Conservation (phyloP, 2,888 invertebrate genomes). For the Macrophya annulata region DNA sequence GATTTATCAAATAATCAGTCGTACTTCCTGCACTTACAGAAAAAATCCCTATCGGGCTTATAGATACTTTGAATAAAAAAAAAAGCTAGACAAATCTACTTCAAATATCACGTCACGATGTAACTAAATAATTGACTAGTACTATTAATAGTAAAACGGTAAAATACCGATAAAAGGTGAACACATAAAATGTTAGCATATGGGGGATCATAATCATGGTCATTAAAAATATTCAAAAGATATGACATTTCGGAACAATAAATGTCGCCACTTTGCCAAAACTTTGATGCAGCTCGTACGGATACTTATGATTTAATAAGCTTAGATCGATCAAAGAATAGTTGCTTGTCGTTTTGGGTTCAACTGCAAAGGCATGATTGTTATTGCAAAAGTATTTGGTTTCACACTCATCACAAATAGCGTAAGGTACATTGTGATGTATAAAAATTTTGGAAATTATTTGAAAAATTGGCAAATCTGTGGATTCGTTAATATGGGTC, state of each 20-base stretch:
- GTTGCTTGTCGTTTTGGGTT: slow-evolving; percentile 25
- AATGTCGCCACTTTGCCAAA: background rate
- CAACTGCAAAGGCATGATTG: slow-evolving; percentile 9
- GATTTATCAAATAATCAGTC: no score
- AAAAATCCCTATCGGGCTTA: no score
- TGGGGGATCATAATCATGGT: no score
- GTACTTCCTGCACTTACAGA: no score
- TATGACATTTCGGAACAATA: background rate
- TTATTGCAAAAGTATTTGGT: slow-evolving; percentile 24
- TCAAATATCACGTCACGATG: no score
- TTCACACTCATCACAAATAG: slow-evolving; percentile 5
- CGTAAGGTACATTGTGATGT: slow-evolving; percentile 19
- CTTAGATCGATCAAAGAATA: background rate
- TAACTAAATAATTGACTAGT: no score
- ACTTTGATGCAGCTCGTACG: slow-evolving; percentile 25
- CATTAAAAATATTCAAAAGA: no score
- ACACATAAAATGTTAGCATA: no score
- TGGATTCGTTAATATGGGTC: background rate
- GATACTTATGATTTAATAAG: slow-evolving; percentile 18
- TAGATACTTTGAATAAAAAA: no score
- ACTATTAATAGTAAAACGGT: no score
- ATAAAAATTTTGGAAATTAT: background rate
- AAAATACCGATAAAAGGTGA: no score
- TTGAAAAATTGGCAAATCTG: slow-evolving; percentile 21
- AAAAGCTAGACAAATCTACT: no score